Evolutionary conservation across 2,888 invertebrate species (phyloP).

Genomic region (Dimorphilus gyrociliatus): DNA sequence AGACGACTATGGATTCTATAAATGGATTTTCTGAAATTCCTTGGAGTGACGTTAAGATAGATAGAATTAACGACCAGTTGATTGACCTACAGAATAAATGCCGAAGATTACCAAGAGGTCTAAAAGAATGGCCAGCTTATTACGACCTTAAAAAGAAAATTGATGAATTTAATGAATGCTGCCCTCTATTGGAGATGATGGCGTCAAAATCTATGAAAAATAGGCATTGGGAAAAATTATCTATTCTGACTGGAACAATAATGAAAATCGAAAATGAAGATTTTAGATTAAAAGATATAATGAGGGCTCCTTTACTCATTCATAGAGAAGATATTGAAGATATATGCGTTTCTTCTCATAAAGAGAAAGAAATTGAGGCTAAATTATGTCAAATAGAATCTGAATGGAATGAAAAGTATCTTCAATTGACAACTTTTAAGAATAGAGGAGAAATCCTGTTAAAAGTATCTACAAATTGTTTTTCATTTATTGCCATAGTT

Average conservation of each 20-base stretch:
- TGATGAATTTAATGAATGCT: slow-evolving; percentile 73
- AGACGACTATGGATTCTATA: slow-evolving; percentile 28
- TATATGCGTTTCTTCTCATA: slow-evolving; percentile 70
- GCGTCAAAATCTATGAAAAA: slow-evolving; percentile 68
- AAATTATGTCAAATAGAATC: slow-evolving; percentile 62
- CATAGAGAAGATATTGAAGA: slow-evolving; percentile 78
- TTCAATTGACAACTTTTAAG: slow-evolving; percentile 58
- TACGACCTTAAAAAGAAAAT: slow-evolving; percentile 69
- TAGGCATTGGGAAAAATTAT: slow-evolving; percentile 65
- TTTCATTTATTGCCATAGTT: too few species aligned
- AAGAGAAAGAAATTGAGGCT: slow-evolving; percentile 76
- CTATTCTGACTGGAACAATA: too few species aligned
- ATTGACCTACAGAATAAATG: slow-evolving; percentile 44
- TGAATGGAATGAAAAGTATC: slow-evolving; percentile 59
- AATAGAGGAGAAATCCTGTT: slow-evolving; percentile 62
- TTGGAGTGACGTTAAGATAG: slow-evolving; percentile 35
- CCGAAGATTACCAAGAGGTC: slow-evolving; percentile 60
- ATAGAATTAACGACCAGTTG: slow-evolving; percentile 30
- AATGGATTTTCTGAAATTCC: slow-evolving; percentile 32
- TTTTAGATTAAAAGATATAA: slow-evolving; percentile 60
- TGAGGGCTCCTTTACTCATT: slow-evolving; percentile 65
- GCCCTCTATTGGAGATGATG: slow-evolving; percentile 70
- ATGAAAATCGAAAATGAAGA: slow-evolving; percentile 61
- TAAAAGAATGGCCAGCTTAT: slow-evolving; percentile 75
- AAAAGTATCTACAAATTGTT: too few species aligned